Conservation (phyloP, 2,797 vertebrate species). For the Halcyon smyrnensis region DNA sequence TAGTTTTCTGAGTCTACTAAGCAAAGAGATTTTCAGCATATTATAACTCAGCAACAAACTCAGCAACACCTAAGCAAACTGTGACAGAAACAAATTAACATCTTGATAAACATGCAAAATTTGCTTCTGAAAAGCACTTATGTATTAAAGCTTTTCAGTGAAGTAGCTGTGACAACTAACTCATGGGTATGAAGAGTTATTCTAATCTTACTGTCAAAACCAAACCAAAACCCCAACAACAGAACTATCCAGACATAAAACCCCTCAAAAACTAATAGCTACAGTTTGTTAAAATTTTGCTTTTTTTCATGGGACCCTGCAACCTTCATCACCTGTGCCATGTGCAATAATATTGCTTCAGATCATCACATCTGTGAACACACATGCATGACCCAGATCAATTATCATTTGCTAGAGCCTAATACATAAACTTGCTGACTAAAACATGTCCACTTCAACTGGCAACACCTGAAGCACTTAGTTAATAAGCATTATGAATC, state of each 20-base stretch:
- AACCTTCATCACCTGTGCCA: neutral
- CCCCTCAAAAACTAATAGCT: neutral
- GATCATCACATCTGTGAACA: neutral
- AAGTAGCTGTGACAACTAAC: conserved; percentile 19
- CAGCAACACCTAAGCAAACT: neutral
- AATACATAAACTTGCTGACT: neutral
- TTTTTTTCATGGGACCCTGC: neutral
- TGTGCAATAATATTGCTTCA: neutral
- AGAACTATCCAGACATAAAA: neutral
- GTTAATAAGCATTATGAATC: conserved; percentile 20
- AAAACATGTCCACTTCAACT: neutral
- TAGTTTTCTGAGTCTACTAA: neutral
- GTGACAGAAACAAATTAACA: neutral
- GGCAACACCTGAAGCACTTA: neutral
- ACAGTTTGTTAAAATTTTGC: neutral
- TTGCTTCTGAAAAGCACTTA: neutral
- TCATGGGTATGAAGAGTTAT: neutral
- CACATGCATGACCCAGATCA: neutral
- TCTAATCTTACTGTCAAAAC: conserved; percentile 28
- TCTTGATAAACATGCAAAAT: conserved; percentile 2
- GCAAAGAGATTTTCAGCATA: neutral
- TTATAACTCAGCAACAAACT: neutral
- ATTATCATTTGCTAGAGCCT: neutral
- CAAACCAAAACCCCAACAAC: neutral
- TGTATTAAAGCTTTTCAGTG: conserved; percentile 3